Conservation (phyloP, 2,888 invertebrate genomes). For the Drosophila nr. perissopoda region DNA sequence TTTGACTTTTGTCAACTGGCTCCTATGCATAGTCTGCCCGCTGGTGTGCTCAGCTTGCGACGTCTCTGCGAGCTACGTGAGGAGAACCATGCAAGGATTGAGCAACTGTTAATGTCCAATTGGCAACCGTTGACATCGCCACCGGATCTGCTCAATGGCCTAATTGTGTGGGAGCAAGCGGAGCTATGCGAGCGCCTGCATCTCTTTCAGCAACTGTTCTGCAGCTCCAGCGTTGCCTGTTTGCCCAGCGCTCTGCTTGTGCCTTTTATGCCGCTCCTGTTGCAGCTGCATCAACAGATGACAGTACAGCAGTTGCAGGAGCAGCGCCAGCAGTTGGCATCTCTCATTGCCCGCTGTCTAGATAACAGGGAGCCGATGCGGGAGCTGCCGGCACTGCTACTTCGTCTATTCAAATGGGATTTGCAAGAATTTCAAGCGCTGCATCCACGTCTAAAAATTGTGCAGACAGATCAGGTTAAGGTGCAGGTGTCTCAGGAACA, state of each 20-base stretch:
- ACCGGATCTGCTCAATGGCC: slow-evolving; percentile 72
- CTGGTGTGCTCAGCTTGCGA: slow-evolving; percentile 76
- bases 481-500: slow-evolving; percentile 64
- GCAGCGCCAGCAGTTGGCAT: slow-evolving; percentile 53
- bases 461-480: slow-evolving; percentile 33
- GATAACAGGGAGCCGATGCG: slow-evolving; percentile 68
- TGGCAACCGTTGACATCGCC: slow-evolving; percentile 71
- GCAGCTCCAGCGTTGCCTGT: slow-evolving; percentile 80
- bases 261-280: slow-evolving; percentile 73
- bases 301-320: slow-evolving; percentile 52
- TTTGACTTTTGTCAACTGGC: slow-evolving; percentile 67
- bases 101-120: slow-evolving; percentile 39
- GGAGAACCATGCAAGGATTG: slow-evolving; percentile 59
- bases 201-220: slow-evolving; percentile 79
- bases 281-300: slow-evolving; percentile 74
- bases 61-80: slow-evolving; percentile 72
- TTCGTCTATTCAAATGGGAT: slow-evolving; percentile 57
- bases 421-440: slow-evolving; percentile 55
- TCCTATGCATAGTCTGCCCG: slow-evolving; percentile 60
- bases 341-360: slow-evolving; percentile 76
- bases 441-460: slow-evolving; percentile 69
- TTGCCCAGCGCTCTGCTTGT: slow-evolving; percentile 79
- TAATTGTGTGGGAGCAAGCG: slow-evolving; percentile 80
- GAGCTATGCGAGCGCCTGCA: slow-evolving; percentile 68
- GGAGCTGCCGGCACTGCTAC: slow-evolving; percentile 74